Percentiles rank a stretch among this genome's conserved stretches.
Conservation (phyloP, 2,113 vertebrate genomes). For the Macquaria australasica region DNA sequence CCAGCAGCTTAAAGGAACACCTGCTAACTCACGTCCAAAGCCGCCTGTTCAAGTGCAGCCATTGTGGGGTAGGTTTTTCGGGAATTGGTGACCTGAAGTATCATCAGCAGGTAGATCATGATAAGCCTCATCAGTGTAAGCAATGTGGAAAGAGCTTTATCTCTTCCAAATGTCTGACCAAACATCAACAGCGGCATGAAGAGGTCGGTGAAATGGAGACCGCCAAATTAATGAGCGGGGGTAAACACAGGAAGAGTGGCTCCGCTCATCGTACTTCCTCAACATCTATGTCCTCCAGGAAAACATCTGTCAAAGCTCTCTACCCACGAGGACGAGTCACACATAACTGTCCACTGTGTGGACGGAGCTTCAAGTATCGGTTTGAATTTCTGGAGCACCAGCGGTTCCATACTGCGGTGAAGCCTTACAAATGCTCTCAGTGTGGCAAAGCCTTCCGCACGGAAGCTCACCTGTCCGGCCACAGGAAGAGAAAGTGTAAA, state of each 20-base stretch:
- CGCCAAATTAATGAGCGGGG: conserved; percentile 52
- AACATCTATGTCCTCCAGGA: conserved; percentile 62
- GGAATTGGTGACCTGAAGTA: conserved; percentile 81
- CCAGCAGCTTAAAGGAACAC: conserved; percentile 76
- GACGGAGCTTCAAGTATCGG: conserved; percentile 80
- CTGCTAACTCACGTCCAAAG: conserved; percentile 76
- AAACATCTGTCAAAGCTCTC: conserved; percentile 50
- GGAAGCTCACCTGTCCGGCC: conserved; percentile 75
- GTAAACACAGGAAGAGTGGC: conserved; percentile 68
- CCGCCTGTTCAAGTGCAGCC: conserved; percentile 82
- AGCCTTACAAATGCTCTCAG: conserved; percentile 83
- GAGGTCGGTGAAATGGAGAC: conserved; percentile 58
- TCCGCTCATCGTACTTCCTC: conserved; percentile 50
- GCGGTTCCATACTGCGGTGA: conserved; percentile 80
- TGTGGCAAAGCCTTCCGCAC: conserved; percentile 81
- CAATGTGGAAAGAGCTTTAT: conserved; percentile 80
- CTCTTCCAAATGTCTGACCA: conserved; percentile 77
- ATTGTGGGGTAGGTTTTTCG: conserved; percentile 78
- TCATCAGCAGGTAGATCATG: conserved; percentile 81
- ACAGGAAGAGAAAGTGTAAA: conserved; percentile 80
- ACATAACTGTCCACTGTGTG: conserved; percentile 81
- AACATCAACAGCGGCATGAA: conserved; percentile 77
- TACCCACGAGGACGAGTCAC: conserved; percentile 73
- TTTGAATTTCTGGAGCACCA: conserved; percentile 82
- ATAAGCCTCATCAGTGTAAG: conserved; percentile 79